A percentile compares a stretch with the other conserved stretches of the same genome.
These are phyloP conservation scores for Aptenodytes patagonicus DNA, from an alignment of 2,113 vertebrate species.

Conservation along the genomic window DNA sequence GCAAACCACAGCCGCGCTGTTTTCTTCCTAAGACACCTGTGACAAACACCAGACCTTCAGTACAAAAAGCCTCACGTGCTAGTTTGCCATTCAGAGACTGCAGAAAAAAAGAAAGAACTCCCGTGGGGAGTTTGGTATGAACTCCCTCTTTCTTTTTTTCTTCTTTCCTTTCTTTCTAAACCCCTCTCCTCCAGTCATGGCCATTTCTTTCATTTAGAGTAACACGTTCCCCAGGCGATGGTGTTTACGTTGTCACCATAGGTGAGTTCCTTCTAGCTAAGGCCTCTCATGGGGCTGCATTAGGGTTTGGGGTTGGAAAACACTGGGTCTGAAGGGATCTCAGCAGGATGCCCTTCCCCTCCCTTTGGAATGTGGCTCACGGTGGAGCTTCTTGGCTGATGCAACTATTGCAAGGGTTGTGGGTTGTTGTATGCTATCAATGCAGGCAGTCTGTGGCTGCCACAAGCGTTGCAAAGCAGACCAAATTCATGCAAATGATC, in stretches of 20 bases:
- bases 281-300: not conserved
- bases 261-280: not conserved
- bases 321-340: not conserved
- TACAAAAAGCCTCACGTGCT: not conserved
- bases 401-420: not conserved
- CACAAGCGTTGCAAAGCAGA: not conserved
- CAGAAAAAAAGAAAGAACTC: not conserved
- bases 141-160: not conserved
- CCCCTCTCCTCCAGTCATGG: not conserved
- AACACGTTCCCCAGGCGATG: not conserved
- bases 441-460: not conserved
- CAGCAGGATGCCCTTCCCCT: not conserved
- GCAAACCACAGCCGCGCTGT: not conserved
- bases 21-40: not conserved
- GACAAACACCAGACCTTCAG: not conserved
- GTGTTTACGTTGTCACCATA: not conserved
- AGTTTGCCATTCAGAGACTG: not conserved
- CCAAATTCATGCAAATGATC: not conserved
- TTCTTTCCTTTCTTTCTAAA: not conserved
- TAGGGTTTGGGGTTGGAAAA: slow-evolving; percentile 16
- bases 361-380: slow-evolving; percentile 12
- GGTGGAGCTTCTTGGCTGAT: slow-evolving; percentile 5
- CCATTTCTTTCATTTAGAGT: not conserved
- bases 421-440: not conserved
- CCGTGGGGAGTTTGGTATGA: not conserved